Evolutionary conservation across 2,888 invertebrate species (phyloP), one percentile per base, ranked within the genome.

Genomic region (Elaeidobius kamerunicus): DNA sequence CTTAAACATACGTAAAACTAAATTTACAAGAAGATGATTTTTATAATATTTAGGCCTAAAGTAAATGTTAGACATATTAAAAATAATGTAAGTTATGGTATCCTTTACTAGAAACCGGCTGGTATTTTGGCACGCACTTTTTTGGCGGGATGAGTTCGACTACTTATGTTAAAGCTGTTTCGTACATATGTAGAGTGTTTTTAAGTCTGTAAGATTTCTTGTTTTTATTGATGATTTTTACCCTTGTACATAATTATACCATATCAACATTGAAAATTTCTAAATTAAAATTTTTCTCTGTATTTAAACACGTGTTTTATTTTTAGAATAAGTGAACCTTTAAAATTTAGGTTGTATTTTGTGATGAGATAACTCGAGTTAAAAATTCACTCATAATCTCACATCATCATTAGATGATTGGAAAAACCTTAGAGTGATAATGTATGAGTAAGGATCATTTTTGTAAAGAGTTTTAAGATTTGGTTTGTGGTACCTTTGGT

Each of bases 181-280:
- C 42, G 39, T 50, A 55, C 39, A 34, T 49, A 28, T 46, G 38
- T 51, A 55, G 49, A 50, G 19, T 54, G 38, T 44, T 41, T 56
- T 78, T 80, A 80, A 67, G 66, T 68, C 67, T 67, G 61, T 45
- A 58, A 58, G 40, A 55, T 52, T 19, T 41, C 58, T 53, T 58
- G 56, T 58, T 62, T 63, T 65, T 65, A 66, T 67, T 63, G 65
- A 68, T 69, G 44, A 67, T 70, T 70, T 73, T 74, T 73, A 71
- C 28, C 71, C 71, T 70, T 76, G 76, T 78, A 78, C 73, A 77
- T 78, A 78, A 75, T 73, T 75, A 76, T 75, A 76, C 84, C 83
- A 84, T 84, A 83, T 83, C 82, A 83, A 83, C 83, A 82, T 82
- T 84, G 79, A 77, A 80, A 84, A 83, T 85, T 85, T 85, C 84